These are phyloP conservation scores for Prunella himalayana DNA, from an alignment of 2,113 vertebrate genomes.

Conservation along the genomic window DNA sequence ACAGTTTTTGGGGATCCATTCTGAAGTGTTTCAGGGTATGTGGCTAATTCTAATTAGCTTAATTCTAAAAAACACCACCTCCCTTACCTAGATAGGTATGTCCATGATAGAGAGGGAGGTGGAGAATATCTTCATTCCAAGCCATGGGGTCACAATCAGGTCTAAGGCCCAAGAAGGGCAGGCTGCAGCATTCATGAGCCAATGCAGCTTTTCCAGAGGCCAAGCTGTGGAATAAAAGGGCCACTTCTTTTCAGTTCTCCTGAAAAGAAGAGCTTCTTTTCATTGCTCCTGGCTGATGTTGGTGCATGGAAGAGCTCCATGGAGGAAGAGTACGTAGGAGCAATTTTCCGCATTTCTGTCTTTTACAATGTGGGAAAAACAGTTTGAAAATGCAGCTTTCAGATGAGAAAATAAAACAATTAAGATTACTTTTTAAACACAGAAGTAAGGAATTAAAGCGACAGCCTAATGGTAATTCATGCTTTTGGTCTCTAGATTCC, in stretches of 20 bases:
- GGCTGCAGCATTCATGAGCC: background rate
- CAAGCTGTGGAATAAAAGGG: background rate
- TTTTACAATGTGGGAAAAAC: background rate
- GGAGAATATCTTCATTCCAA: background rate
- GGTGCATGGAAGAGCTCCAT: background rate
- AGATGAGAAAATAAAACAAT: background rate
- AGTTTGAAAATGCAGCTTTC: background rate
- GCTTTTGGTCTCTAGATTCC: background rate
- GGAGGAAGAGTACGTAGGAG: rapidly evolving
- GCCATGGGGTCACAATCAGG: rapidly evolving
- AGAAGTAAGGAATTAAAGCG: background rate
- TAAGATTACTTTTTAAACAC: background rate
- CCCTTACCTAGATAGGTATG: background rate
- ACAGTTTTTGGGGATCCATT: background rate
- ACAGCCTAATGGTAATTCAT: background rate
- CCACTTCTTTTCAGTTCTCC: background rate
- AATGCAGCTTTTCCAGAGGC: background rate
- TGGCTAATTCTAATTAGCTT: too few species aligned
- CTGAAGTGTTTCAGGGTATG: background rate
- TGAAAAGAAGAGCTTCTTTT: too few species aligned
- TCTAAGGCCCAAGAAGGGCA: background rate
- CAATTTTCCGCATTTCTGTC: background rate
- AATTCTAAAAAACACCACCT: background rate
- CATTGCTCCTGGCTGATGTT: background rate
- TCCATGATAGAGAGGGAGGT: background rate